phyloP scores from a whole-genome alignment of 2,113 vertebrate species.

The Myanophis thanlyinensis region DNA sequence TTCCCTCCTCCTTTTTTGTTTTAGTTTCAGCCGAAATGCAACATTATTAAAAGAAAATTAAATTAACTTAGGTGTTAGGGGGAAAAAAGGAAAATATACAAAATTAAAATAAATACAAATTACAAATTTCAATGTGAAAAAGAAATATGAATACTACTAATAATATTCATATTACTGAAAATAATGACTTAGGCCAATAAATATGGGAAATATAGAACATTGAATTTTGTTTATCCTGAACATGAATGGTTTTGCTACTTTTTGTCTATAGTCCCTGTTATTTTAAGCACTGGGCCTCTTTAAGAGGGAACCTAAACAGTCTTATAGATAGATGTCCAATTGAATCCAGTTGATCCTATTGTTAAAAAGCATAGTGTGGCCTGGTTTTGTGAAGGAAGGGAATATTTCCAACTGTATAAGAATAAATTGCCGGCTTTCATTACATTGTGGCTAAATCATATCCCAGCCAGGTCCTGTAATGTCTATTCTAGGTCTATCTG shows the following conservation, averaged over 20 bases:
- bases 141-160: not conserved
- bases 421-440: not conserved
- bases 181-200: not conserved
- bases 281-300: not conserved
- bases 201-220: not conserved
- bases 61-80: constrained; percentile 22
- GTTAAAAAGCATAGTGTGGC: not conserved
- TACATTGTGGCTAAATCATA: not conserved
- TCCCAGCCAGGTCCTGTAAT: not conserved
- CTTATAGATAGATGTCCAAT: not conserved
- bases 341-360: not conserved
- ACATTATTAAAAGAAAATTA: constrained; percentile 36
- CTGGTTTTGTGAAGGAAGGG: not conserved
- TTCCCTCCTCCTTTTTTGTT: not conserved
- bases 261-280: not conserved
- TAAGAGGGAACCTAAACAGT: not conserved
- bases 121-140: constrained; percentile 10
- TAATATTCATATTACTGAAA: not conserved
- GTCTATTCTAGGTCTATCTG: not conserved
- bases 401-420: not conserved
- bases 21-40: not conserved
- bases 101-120: constrained; percentile 24
- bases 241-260: not conserved
- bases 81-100: constrained; percentile 17
- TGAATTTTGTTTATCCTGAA: not conserved